Percentiles rank a stretch among this genome's conserved stretches.
phyloP scores from a whole-genome alignment of 2,113 vertebrate genomes.

The Rhinogobius similis region DNA sequence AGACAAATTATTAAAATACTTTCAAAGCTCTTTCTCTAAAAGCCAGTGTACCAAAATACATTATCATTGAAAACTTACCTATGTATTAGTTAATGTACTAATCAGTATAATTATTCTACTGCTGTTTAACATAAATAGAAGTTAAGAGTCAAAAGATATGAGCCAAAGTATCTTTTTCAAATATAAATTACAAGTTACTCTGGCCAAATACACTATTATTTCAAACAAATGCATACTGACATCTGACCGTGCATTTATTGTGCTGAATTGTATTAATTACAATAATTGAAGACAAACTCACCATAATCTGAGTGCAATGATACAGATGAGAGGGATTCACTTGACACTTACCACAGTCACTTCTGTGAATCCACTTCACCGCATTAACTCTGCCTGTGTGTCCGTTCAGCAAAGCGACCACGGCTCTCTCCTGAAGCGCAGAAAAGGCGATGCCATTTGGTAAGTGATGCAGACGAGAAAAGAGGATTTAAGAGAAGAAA shows the following conservation, averaged over 20 bases:
- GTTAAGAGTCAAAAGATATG: neutral
- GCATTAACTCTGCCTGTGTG: conserved; percentile 87
- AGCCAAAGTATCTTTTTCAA: too few relatives aligned
- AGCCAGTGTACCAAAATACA: neutral
- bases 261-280: too few relatives aligned
- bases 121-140: neutral
- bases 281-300: neutral
- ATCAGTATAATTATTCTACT: too few relatives aligned
- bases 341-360: conserved; percentile 82
- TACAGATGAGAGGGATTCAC: neutral
- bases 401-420: conserved; percentile 82
- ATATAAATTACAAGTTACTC: neutral
- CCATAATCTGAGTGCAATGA: neutral
- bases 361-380: conserved; percentile 85
- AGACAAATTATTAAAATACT: neutral
- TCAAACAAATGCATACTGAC: neutral
- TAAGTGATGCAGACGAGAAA: neutral
- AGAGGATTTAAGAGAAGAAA: neutral
- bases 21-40: neutral
- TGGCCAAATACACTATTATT: neutral
- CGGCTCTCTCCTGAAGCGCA: conserved; percentile 70
- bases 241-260: too few relatives aligned
- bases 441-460: neutral
- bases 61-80: neutral
- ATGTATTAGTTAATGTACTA: neutral